A percentile compares a stretch with the other conserved stretches of the same genome.
Conservation (phyloP, 1,140 invertebrate species). For the Eriosoma lanigerum region DNA sequence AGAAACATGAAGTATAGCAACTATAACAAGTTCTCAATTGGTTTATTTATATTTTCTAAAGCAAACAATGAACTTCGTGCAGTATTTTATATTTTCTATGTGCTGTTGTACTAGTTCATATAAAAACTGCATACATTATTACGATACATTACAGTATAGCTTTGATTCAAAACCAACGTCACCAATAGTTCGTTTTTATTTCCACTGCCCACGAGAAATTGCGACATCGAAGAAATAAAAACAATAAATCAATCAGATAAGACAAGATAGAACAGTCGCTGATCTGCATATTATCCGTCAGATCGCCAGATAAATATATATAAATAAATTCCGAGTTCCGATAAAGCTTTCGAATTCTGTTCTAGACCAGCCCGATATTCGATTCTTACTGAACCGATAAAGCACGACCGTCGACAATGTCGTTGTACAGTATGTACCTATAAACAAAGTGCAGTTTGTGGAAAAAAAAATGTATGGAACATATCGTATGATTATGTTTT, state of each 20-base stretch:
- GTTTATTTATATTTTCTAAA: neutral
- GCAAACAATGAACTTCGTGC: neutral
- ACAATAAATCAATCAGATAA: slow-evolving; percentile 23
- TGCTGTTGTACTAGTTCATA: neutral
- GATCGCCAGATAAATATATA: neutral
- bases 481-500: too few species aligned
- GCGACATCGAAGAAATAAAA: neutral
- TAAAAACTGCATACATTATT: slow-evolving; percentile 10
- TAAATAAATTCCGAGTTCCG: neutral
- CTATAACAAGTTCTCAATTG: too few species aligned
- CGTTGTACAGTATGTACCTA: neutral
- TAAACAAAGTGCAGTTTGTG: too few species aligned
- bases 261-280: neutral
- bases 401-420: neutral
- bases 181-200: neutral
- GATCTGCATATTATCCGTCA: neutral
- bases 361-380: too few species aligned
- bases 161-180: too few species aligned
- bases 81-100: neutral
- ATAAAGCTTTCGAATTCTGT: slow-evolving; percentile 20
- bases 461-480: too few species aligned
- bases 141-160: neutral
- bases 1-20: too few species aligned
- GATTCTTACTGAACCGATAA: neutral
- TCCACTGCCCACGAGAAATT: neutral